phyloP scores from a whole-genome alignment of 2,797 vertebrate species.

The Sylvia borin region DNA sequence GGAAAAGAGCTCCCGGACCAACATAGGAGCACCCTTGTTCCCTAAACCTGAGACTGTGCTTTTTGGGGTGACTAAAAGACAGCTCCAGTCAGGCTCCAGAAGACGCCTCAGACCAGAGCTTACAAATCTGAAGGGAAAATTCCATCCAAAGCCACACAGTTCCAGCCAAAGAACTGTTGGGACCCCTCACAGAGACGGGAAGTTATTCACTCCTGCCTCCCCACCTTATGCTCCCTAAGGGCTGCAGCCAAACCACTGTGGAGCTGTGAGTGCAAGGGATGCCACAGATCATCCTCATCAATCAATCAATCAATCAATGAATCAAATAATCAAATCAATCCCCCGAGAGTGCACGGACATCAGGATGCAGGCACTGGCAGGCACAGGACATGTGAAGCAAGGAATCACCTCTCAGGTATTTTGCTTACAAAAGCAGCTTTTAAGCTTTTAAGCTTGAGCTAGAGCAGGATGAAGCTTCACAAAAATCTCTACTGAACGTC shows the following conservation, averaged over 20 bases:
- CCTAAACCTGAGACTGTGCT: neutral
- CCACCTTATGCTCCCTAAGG: neutral
- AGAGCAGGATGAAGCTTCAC: neutral
- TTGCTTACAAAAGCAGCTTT: neutral
- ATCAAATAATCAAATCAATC: neutral
- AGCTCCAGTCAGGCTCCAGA: neutral
- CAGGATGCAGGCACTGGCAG: neutral
- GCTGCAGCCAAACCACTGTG: neutral
- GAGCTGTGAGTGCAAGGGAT: rapidly evolving
- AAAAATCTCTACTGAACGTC: rapidly evolving
- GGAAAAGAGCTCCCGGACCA: neutral
- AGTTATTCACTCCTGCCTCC: neutral
- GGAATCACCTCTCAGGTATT: neutral
- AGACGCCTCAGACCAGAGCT: neutral
- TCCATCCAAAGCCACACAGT: neutral
- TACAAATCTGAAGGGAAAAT: neutral
- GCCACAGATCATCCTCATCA: rapidly evolving
- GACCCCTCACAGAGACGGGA: neutral
- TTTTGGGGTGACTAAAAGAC: neutral
- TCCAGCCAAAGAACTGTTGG: neutral
- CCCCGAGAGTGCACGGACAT: rapidly evolving
- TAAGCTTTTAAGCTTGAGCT: neutral
- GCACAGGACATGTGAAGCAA: neutral
- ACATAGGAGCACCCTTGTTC: rapidly evolving
- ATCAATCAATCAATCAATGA: neutral